Evolutionary conservation across 2,888 invertebrate genomes (phyloP), one percentile per base, ranked within the genome.

Genomic region (Leucophenga maculata): DNA sequence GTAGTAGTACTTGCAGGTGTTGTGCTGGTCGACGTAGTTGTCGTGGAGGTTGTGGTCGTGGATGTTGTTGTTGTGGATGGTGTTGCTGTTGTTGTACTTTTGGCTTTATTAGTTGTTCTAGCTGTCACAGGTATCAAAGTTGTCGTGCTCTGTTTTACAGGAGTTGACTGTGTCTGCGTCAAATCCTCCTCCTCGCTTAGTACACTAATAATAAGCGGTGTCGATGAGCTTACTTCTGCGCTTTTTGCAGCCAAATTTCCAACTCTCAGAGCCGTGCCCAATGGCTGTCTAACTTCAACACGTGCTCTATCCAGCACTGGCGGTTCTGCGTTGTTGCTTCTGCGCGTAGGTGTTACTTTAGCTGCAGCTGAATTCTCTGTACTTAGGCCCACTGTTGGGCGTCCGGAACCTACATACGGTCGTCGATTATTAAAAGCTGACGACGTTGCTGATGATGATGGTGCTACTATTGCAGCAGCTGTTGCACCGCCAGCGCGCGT

Each of bases 141-240:
- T 13, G 65, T 52, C 8, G 64, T 52, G 14, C 39, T 18, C 3
- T 57, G 16, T 16, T 66, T 16, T 11, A 31, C 62, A 1, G 31
- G 71, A 3, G 69, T 69, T 1, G 68, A 48, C 11, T 73, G 73
- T 1, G 71, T 57, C 18, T 72, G 67, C 18, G 83, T 78, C 6
- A 77, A 73, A 22, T 81, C 78, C 20, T 86, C 87, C 60, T 86
- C 87, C 2, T 84, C 84, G 66, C 85, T 85, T 14, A 85, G 72
- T 1, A 87, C 88, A 1, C 79, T 87, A 66, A 87, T 87, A 4
- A 86, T 79, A 22, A 88, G 76, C 4, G 87, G 87, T 13, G 87
- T 86, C 0, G 86, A 83, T 13, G 82, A 74, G 1, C 74, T 55
- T 0, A 54, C 11, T 6, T 52, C 46, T 6, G 54, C 48, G 4